phyloP scores from a whole-genome alignment of 2,113 vertebrate genomes.

The Neofelis nebulosa region DNA sequence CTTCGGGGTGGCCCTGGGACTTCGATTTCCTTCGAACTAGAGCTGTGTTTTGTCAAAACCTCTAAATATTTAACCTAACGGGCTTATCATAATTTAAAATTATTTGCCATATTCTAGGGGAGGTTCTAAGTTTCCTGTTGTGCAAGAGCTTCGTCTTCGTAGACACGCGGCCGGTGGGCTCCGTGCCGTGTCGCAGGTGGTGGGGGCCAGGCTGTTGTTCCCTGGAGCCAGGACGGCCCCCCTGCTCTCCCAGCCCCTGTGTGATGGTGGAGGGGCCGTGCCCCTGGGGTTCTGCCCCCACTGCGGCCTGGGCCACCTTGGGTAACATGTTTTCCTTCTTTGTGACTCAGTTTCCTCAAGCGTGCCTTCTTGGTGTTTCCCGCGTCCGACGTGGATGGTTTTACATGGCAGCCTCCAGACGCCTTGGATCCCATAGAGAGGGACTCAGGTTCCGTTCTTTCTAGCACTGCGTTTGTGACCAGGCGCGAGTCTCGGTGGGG shows the following conservation, averaged over 20 bases:
- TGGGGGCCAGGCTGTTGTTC: fast-evolving
- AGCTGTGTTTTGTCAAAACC: conserved; percentile 32
- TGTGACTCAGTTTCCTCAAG: neutral
- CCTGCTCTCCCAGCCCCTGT: no score
- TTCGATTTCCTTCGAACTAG: neutral
- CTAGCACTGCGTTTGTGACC: fast-evolving
- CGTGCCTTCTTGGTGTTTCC: neutral
- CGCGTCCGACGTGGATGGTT: fast-evolving
- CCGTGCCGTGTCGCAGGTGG: neutral
- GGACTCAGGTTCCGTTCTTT: fast-evolving
- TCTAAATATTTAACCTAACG: neutral
- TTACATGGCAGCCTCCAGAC: fast-evolving
- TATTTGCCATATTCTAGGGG: neutral
- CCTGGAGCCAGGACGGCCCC: neutral
- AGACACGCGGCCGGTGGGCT: neutral
- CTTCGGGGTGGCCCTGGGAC: neutral
- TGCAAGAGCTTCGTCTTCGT: neutral
- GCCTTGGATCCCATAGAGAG: fast-evolving
- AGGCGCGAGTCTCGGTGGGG: neutral
- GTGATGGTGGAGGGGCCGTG: fast-evolving
- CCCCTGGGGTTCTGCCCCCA: neutral
- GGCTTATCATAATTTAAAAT: conserved; percentile 16
- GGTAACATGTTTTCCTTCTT: no score
- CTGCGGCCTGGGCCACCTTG: neutral
- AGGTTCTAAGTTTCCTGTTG: neutral